phyloP scores from a whole-genome alignment of 2,113 vertebrate species.

The Pteruthius melanotis region DNA sequence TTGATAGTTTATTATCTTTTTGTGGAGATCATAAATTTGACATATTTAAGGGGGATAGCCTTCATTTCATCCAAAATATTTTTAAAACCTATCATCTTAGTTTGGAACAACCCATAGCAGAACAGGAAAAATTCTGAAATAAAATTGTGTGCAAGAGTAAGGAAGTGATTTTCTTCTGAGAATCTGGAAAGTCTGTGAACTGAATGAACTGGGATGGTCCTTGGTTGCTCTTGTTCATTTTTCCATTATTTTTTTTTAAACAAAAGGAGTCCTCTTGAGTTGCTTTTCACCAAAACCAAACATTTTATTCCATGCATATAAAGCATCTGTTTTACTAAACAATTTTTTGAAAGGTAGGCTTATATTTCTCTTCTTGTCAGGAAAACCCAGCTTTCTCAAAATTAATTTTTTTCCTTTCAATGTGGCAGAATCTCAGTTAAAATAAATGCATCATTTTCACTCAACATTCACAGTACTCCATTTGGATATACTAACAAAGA shows the following conservation, averaged over 20 bases:
- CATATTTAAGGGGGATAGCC: not conserved
- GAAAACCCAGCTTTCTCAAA: not conserved
- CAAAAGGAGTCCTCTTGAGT: not conserved
- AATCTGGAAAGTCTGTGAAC: not conserved
- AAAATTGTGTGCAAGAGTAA: not conserved
- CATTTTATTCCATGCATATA: not conserved
- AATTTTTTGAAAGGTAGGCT: not conserved
- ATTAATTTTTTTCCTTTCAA: not conserved
- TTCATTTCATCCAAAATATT: not conserved
- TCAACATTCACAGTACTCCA: not conserved
- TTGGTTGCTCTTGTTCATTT: not conserved
- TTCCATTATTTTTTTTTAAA: not conserved
- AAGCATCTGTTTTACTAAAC: not conserved
- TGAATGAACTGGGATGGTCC: not conserved
- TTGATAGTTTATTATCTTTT: not conserved
- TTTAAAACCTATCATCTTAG: not conserved
- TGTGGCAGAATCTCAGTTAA: not conserved
- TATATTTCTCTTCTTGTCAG: not conserved
- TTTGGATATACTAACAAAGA: not conserved
- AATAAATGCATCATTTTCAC: not conserved
- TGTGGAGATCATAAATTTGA: not conserved
- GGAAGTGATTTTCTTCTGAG: not conserved
- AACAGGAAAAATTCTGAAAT: not conserved
- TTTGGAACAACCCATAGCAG: not conserved
- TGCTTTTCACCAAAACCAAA: not conserved